Evolutionary conservation across 2,113 vertebrate species (phyloP).

Genomic region (Colius striatus): DNA sequence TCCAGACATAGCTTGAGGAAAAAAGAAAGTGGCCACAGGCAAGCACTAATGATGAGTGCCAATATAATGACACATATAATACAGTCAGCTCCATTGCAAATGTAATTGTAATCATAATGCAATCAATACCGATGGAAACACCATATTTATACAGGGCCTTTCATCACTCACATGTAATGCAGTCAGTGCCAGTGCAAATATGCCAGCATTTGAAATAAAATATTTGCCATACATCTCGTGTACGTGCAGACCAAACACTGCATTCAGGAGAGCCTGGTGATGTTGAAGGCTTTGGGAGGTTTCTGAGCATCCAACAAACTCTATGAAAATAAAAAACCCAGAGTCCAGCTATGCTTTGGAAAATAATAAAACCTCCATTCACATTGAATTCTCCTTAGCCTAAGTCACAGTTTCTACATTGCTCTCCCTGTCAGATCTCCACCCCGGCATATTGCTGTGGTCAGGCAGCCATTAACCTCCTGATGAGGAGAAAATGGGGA

Average conservation of each 20-base stretch:
- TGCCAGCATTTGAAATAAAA: conserved; percentile 65
- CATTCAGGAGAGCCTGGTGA: not conserved
- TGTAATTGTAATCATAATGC: conserved; percentile 53
- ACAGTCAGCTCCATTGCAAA: conserved; percentile 34
- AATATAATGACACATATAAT: not conserved
- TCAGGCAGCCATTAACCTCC: conserved; percentile 16
- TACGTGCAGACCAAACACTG: conserved; percentile 58
- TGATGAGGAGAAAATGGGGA: not conserved
- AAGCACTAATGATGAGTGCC: not conserved
- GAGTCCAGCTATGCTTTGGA: not conserved
- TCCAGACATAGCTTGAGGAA: fast-evolving
- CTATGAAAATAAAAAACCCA: not conserved
- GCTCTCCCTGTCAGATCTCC: conserved; percentile 5
- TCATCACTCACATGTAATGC: conserved; percentile 67
- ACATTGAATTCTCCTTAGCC: not conserved
- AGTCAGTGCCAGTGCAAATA: conserved; percentile 67
- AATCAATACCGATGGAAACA: conserved; percentile 61
- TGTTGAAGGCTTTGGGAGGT: not conserved
- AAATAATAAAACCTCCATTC: not conserved
- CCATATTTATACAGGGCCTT: conserved; percentile 69
- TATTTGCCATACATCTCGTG: conserved; percentile 60
- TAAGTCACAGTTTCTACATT: not conserved
- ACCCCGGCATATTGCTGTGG: not conserved
- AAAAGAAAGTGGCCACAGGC: not conserved
- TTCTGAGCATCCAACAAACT: not conserved